Percentiles rank a stretch among this genome's conserved stretches.
These are phyloP conservation scores for Shinisaurus crocodilurus DNA, from an alignment of 2,113 vertebrate species.

Conservation along the genomic window DNA sequence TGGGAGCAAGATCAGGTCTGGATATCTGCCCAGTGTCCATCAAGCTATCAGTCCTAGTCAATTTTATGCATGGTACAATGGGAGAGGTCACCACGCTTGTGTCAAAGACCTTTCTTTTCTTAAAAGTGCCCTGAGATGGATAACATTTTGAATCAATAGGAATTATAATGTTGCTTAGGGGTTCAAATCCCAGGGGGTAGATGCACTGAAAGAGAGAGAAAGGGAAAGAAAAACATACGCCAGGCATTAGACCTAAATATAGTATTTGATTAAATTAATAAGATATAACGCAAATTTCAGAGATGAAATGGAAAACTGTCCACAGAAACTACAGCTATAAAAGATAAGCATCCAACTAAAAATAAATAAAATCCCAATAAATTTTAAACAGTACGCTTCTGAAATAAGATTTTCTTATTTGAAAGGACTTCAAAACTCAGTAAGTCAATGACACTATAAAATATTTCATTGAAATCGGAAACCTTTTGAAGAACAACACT, in stretches of 20 bases:
- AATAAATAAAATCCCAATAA: not conserved
- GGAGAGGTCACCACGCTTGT: slow-evolving; percentile 40
- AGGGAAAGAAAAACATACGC: not conserved
- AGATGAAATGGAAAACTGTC: not conserved
- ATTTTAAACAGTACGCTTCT: not conserved
- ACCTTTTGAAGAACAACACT: not conserved
- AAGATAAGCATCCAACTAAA: not conserved
- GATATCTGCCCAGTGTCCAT: slow-evolving; percentile 6
- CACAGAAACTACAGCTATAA: not conserved
- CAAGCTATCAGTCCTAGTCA: slow-evolving; percentile 47
- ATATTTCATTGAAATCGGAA: not conserved
- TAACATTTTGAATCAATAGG: slow-evolving; percentile 70
- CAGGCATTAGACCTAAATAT: not conserved
- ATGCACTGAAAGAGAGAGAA: slow-evolving; percentile 84
- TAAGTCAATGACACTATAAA: not conserved
- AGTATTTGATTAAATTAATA: not conserved
- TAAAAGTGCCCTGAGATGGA: slow-evolving; percentile 50
- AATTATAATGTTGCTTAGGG: slow-evolving; percentile 84
- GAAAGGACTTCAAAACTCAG: not conserved
- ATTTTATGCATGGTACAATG: slow-evolving; percentile 70
- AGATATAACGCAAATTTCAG: not conserved
- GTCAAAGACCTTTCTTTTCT: slow-evolving; percentile 78
- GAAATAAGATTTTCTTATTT: not conserved
- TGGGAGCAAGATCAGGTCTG: slow-evolving; percentile 25
- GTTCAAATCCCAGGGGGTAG: slow-evolving; percentile 89